Conservation (phyloP, 1,140 invertebrate species). For the Drosophila ogumai region DNA sequence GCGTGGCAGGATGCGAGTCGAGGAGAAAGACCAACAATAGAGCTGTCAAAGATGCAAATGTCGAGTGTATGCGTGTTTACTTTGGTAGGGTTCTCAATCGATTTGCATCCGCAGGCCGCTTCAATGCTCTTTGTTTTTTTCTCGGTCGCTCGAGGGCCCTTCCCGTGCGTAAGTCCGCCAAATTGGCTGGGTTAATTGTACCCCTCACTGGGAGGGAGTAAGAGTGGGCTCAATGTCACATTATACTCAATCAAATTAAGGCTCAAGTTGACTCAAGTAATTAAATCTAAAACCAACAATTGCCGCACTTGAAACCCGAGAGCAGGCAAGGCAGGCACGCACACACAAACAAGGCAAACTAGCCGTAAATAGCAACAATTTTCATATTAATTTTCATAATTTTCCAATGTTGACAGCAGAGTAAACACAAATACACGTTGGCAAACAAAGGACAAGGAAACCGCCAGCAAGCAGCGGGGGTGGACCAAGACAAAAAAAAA, state of each 20-base stretch:
- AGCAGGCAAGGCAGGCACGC: constrained; percentile 13
- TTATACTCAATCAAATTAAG: constrained; percentile 79
- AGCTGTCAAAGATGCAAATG: constrained; percentile 67
- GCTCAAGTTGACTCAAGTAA: constrained; percentile 78
- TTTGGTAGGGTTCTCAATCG: constrained; percentile 36
- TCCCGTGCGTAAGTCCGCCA: constrained; percentile 12
- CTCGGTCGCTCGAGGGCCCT: constrained; percentile 24
- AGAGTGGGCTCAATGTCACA: constrained; percentile 61
- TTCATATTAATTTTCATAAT: constrained; percentile 84
- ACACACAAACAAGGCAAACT: constrained; percentile 35
- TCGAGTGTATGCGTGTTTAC: constrained; percentile 31
- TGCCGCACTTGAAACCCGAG: constrained; percentile 53
- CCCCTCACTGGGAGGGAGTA: constrained; percentile 8
- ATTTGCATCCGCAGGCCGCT: constrained; percentile 52
- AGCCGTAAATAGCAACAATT: constrained; percentile 76
- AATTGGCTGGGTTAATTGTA: constrained; percentile 43
- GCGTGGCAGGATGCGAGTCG: constrained; percentile 60
- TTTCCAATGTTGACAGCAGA: constrained; percentile 77
- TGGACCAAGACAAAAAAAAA: constrained; percentile 3
- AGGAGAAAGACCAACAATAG: constrained; percentile 41
- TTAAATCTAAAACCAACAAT: constrained; percentile 82
- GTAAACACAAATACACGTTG: constrained; percentile 74
- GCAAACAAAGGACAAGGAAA: constrained; percentile 54
- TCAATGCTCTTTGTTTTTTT: constrained; percentile 41
- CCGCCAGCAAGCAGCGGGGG: not conserved